Base-by-base conservation (phyloP, 2,113 vertebrate species). In the Strix uralensis region DNA sequence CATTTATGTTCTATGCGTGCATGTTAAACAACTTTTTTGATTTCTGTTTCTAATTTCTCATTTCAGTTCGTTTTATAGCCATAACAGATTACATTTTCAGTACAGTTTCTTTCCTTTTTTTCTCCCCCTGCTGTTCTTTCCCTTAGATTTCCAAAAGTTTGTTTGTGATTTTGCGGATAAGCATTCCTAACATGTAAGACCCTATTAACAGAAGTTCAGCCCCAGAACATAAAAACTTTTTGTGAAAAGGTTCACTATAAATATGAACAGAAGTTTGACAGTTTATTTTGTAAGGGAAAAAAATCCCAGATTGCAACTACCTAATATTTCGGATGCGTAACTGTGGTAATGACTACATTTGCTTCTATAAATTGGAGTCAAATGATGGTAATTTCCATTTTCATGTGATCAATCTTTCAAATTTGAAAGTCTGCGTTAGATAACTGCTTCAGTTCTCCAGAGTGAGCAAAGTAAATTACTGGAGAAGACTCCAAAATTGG, bases 161-260 rank as follows among this genome's bases (percentile, higher is more conserved):
- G 9, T 30, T 80, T 82, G 49, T 62, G 89, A 96, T 94, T 94
- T 77, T 95, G 25, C 44, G 93, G 92, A 90, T 93, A 90, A 91
- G 36, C 54, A 65, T 77, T 93, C 66, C 40, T 66, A 85, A 61
- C 11, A 49, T 81, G 10, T 65, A 85, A 91, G 61, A 72, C 36
- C 7, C 19, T 67, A 80, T 65, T 80, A 93, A 75, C 16, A 69
- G 70, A 90, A 94, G 54, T 90, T 93, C 58, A 91, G 63, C 75
- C 82, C 6, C 17, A 82, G 84, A 95, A 80, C 44, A 79, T 10
- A 63, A 77, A 69, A 92, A 51, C 22, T 84, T 80, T 75, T 72
- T 69, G 40, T 82, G 44, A 52, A 90, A 79, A 90, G 10, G 13
- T 91, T 8, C 11, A 40, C 25, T 77, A 49, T 26, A 90, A 85